Conservation (phyloP, 1,140 invertebrate genomes). For the Drosophila suzukii region DNA sequence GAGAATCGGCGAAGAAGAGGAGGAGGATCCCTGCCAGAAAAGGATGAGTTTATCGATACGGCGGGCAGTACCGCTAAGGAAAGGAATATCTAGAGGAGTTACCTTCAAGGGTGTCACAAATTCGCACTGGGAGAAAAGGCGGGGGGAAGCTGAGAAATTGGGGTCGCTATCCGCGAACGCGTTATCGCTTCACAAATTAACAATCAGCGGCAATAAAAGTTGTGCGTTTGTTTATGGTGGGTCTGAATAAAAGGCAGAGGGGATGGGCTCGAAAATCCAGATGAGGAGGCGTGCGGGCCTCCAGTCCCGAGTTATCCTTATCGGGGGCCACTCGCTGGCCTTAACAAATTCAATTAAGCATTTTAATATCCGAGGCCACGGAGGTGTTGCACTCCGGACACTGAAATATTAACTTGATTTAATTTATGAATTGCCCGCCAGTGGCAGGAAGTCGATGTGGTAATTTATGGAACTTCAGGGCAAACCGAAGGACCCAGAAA, state of each 20-base stretch:
- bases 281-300: slow-evolving; percentile 18
- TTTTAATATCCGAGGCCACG: slow-evolving; percentile 76
- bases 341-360: slow-evolving; percentile 83
- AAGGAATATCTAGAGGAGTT: slow-evolving; percentile 26
- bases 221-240: slow-evolving; percentile 80
- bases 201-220: slow-evolving; percentile 83
- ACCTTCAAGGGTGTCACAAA: slow-evolving; percentile 67
- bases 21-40: slow-evolving; percentile 41
- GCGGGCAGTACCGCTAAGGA: slow-evolving; percentile 44
- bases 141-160: slow-evolving; percentile 27
- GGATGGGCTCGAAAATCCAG: background rate
- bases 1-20: slow-evolving; percentile 5
- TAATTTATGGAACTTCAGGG: slow-evolving; percentile 35
- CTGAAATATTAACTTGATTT: slow-evolving; percentile 83
- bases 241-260: background rate
- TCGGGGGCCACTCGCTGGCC: slow-evolving; percentile 46
- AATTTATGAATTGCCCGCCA: slow-evolving; percentile 75
- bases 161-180: slow-evolving; percentile 47
- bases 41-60: slow-evolving; percentile 78
- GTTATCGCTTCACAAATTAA: slow-evolving; percentile 84
- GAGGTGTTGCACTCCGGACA: slow-evolving; percentile 74
- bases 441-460: slow-evolving; percentile 52
- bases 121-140: slow-evolving; percentile 41
- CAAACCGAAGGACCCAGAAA: background rate
- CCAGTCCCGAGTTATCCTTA: slow-evolving; percentile 44